phyloP scores from a whole-genome alignment of 2,113 vertebrate genomes.

The Tichodroma muraria region DNA sequence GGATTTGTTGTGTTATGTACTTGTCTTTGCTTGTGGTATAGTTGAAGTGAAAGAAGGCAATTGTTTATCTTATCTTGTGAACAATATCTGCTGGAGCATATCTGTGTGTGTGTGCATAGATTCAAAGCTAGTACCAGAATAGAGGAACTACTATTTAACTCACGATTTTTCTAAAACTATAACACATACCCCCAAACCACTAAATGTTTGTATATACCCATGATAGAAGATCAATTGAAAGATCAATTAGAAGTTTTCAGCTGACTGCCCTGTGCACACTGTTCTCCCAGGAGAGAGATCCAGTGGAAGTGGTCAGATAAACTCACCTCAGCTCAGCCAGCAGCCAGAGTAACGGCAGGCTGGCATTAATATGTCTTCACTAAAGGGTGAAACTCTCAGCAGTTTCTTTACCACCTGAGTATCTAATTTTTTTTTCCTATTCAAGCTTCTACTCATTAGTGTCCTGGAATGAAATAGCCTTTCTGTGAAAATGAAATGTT shows the following conservation, averaged over 20 bases:
- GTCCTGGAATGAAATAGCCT: not conserved
- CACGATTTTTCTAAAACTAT: not conserved
- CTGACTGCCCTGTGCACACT: not conserved
- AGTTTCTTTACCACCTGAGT: not conserved
- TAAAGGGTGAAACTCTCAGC: not conserved
- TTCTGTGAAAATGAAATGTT: slow-evolving; percentile 22
- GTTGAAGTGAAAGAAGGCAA: not conserved
- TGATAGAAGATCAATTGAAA: not conserved
- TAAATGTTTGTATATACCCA: not conserved
- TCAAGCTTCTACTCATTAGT: slow-evolving; percentile 25
- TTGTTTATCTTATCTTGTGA: not conserved
- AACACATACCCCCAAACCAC: not conserved
- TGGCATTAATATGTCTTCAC: not conserved
- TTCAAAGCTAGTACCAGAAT: not conserved
- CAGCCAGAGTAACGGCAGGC: not conserved
- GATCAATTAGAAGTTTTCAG: not conserved
- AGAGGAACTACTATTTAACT: not conserved
- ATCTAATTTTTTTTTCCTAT: not conserved
- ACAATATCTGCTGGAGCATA: not conserved
- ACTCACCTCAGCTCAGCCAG: not conserved
- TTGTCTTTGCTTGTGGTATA: not conserved
- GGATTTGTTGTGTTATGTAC: not conserved
- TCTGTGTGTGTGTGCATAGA: not conserved
- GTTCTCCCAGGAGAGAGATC: not conserved
- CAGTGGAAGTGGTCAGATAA: not conserved